phyloP scores from a whole-genome alignment of 2,113 vertebrate species.

The Boleophthalmus pectinirostris region DNA sequence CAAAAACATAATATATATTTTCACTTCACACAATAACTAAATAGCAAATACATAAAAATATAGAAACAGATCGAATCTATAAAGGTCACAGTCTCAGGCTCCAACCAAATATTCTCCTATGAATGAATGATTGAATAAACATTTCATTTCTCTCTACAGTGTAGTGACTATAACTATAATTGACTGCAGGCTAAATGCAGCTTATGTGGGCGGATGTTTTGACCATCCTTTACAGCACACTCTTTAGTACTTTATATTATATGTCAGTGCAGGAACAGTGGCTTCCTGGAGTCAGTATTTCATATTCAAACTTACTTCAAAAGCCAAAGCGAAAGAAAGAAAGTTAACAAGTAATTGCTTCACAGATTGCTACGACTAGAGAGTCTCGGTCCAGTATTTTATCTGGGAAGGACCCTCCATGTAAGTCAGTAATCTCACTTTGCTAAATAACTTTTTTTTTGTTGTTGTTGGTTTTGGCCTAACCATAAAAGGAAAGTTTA shows the following conservation, averaged over 20 bases:
- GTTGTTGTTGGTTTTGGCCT: neutral
- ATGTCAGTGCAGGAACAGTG: neutral
- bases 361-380: neutral
- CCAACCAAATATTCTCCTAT: neutral
- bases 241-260: neutral
- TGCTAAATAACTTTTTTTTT: neutral
- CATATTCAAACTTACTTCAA: slow-evolving; percentile 6
- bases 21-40: no score
- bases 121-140: neutral
- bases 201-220: neutral
- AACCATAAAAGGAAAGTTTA: slow-evolving; percentile 12
- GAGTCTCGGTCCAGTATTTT: neutral
- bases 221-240: neutral
- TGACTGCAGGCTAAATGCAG: neutral
- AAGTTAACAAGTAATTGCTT: neutral
- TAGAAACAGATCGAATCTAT: no score
- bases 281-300: neutral
- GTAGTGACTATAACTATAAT: neutral
- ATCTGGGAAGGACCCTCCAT: neutral
- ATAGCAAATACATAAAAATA: no score
- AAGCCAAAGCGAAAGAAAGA: neutral
- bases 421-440: neutral
- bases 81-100: no score
- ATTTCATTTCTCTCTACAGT: neutral
- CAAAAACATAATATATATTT: no score